Conservation (phyloP, 2,113 vertebrate species). For the Hassar affinis region DNA sequence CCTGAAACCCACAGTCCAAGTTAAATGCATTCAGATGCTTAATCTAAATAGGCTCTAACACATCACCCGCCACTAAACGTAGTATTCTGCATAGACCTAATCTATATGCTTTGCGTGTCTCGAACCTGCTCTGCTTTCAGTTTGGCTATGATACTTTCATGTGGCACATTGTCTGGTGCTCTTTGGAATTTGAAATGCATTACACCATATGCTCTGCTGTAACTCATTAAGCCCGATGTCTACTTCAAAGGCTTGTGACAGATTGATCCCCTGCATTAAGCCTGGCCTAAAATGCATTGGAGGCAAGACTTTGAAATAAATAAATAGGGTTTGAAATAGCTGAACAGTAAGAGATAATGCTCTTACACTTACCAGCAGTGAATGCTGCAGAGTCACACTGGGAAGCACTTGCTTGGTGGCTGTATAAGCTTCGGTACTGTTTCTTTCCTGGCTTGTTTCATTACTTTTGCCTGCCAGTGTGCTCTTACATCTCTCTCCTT, state of each 20-base stretch:
- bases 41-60: slow-evolving; percentile 2
- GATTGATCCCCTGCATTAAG: slow-evolving; percentile 57
- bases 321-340: slow-evolving; percentile 56
- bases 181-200: slow-evolving; percentile 56
- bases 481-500: background rate
- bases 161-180: slow-evolving; percentile 55
- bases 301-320: slow-evolving; percentile 53
- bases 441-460: slow-evolving; percentile 17
- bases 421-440: background rate
- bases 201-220: slow-evolving; percentile 58
- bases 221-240: slow-evolving; percentile 58
- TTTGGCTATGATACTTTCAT: slow-evolving; percentile 56
- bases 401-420: background rate
- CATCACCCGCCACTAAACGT: slow-evolving; percentile 18
- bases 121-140: slow-evolving; percentile 53
- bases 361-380: slow-evolving; percentile 18
- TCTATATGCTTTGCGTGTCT: slow-evolving; percentile 48
- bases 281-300: slow-evolving; percentile 53
- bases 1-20: background rate
- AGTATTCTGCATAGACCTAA: slow-evolving; percentile 37
- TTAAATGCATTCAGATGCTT: background rate
- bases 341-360: slow-evolving; percentile 45
- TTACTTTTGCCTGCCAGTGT: background rate
- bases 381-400: background rate
- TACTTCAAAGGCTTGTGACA: slow-evolving; percentile 57